Conservation (phyloP, 2,113 vertebrate species). For the Anthoscopus minutus region DNA sequence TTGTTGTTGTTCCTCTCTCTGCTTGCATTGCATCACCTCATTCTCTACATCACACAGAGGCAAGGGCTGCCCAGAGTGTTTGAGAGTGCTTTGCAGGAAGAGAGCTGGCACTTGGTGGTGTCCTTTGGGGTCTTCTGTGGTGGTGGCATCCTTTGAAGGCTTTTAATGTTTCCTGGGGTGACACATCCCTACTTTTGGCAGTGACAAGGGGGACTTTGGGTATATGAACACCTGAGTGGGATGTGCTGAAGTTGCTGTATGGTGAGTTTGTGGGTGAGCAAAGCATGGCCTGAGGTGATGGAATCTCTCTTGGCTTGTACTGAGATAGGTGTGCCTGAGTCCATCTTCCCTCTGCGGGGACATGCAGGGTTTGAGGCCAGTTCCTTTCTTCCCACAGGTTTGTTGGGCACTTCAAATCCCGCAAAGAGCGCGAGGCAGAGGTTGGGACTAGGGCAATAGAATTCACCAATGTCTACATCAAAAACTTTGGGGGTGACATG, state of each 20-base stretch:
- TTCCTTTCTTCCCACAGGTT: slow-evolving; percentile 73
- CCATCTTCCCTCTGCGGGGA: background rate
- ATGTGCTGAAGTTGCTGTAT: background rate
- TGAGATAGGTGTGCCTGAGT: background rate
- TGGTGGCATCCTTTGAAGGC: background rate
- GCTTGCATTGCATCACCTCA: background rate
- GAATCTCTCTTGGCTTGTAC: background rate
- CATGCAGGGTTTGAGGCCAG: background rate
- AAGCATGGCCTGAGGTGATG: background rate
- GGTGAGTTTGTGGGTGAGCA: background rate
- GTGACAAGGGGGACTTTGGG: background rate
- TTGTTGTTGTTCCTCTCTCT: background rate
- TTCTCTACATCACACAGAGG: background rate
- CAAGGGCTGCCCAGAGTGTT: background rate
- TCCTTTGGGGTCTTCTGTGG: background rate
- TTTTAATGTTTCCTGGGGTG: background rate
- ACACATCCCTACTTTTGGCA: background rate
- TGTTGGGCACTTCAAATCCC: slow-evolving; percentile 95
- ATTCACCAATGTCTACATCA: slow-evolving; percentile 95
- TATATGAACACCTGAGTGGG: too few relatives aligned
- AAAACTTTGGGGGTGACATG: slow-evolving; percentile 88
- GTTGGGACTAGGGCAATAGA: slow-evolving; percentile 80
- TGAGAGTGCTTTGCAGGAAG: background rate
- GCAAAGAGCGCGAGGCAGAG: slow-evolving; percentile 88
- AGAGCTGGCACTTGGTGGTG: background rate